Evolutionary conservation across 2,113 vertebrate genomes (phyloP).

Genomic region (Entelurus aequoreus): DNA sequence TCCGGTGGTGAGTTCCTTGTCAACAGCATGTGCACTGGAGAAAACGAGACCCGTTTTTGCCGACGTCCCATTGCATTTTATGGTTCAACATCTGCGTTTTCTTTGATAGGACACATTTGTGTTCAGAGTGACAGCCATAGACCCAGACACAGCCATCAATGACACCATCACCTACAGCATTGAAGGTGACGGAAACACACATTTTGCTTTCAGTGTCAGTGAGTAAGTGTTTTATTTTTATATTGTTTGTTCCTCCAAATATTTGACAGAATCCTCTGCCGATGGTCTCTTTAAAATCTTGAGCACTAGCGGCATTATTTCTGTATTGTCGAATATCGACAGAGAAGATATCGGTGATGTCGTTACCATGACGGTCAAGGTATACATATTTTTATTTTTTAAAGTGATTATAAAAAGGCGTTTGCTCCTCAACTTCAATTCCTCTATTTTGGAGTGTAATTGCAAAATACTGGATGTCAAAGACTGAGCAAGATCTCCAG

Average conservation of each 20-base stretch:
- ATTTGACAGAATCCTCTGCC: constrained; percentile 40
- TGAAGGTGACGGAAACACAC: constrained; percentile 55
- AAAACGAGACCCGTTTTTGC: not conserved
- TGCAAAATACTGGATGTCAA: not conserved
- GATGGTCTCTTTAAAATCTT: constrained; percentile 70
- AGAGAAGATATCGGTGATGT: constrained; percentile 72
- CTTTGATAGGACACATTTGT: constrained; percentile 59
- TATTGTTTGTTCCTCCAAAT: not conserved
- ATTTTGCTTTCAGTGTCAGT: not conserved
- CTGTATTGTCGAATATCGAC: constrained; percentile 67
- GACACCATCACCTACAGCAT: constrained; percentile 70
- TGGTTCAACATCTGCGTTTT: not conserved
- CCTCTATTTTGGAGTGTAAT: not conserved
- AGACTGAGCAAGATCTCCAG: not conserved
- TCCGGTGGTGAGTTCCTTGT: constrained; percentile 46
- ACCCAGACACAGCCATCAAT: constrained; percentile 75
- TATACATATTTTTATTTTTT: constrained; percentile 32
- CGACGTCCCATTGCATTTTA: not conserved
- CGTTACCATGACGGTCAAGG: constrained; percentile 74
- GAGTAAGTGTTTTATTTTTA: not conserved
- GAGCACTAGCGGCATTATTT: constrained; percentile 59
- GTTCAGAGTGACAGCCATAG: constrained; percentile 70
- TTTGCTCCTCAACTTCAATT: not conserved
- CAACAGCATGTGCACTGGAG: not conserved
- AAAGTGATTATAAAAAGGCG: not conserved